phyloP scores from a whole-genome alignment of 2,888 invertebrate genomes.

The Ophioninae sp. region DNA sequence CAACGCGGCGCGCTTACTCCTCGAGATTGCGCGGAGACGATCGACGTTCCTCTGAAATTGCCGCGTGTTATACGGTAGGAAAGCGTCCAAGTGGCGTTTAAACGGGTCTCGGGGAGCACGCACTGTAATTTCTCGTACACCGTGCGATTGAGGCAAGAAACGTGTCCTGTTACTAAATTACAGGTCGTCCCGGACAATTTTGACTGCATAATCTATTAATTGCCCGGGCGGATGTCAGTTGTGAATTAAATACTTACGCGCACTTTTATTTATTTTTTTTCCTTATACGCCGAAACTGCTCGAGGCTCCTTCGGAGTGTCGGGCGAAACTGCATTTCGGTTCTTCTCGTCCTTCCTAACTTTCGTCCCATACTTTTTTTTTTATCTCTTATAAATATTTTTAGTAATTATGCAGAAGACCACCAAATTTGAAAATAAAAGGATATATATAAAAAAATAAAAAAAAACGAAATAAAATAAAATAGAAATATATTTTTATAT shows the following conservation, averaged over 20 bases:
- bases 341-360: neutral
- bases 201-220: slow-evolving; percentile 21
- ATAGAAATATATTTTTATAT: no score
- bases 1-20: neutral
- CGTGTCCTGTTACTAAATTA: slow-evolving; percentile 13
- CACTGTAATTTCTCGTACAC: slow-evolving; percentile 20
- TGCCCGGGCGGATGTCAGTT: slow-evolving; percentile 4
- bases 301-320: neutral
- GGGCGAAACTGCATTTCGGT: neutral
- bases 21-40: neutral
- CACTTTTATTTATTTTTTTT: neutral
- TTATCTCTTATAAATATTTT: no score
- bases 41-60: slow-evolving; percentile 23
- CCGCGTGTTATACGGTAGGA: neutral
- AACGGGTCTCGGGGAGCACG: slow-evolving; percentile 2
- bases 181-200: slow-evolving; percentile 12
- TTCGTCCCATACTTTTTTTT: neutral
- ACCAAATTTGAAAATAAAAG: no score
- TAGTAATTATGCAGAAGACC: no score
- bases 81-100: slow-evolving; percentile 20
- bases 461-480: no score
- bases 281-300: neutral
- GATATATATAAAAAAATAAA: no score
- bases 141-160: slow-evolving; percentile 14
- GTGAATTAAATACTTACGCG: neutral